Evolutionary conservation across 2,888 invertebrate genomes (phyloP).

Genomic region (Leptura quadrifasciata): DNA sequence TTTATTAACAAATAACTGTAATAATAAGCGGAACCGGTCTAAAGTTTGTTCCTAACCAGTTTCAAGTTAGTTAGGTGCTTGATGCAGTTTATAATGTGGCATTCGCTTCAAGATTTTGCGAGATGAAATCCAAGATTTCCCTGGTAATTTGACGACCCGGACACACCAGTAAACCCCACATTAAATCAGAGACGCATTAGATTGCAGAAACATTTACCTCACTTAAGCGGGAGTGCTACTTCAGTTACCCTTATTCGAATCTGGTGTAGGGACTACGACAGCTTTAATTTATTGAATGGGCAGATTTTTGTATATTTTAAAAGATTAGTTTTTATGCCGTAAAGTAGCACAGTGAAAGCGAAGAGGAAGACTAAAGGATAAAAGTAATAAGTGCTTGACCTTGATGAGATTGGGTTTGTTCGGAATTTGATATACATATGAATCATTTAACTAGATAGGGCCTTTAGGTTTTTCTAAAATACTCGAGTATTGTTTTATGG

Average conservation of each 20-base stretch:
- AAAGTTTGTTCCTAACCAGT: conserved; percentile 19
- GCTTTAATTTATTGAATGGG: conserved; percentile 28
- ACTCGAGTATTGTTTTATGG: no score
- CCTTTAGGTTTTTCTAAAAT: no score
- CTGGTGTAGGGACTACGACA: conserved; percentile 16
- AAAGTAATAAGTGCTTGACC: no score
- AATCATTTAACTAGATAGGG: no score
- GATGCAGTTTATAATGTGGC: conserved; percentile 25
- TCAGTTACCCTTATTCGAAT: conserved; percentile 25
- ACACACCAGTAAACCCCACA: conserved; percentile 1
- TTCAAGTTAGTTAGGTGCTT: conserved; percentile 23
- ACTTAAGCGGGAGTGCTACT: conserved; percentile 15
- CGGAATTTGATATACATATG: no score
- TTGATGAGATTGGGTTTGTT: no score
- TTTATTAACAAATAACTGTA: conserved; percentile 38
- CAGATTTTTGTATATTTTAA: conserved; percentile 32
- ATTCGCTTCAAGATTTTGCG: not conserved
- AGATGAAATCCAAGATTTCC: conserved; percentile 24
- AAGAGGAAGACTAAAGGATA: not conserved
- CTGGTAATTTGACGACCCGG: not conserved
- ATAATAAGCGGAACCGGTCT: conserved; percentile 25
- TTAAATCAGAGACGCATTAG: conserved; percentile 33
- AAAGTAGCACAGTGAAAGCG: not conserved
- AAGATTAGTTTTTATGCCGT: not conserved
- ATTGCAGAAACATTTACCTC: conserved; percentile 32